Evolutionary conservation across 1,140 invertebrate species (phyloP).

Genomic region (Drosophila asahinai): DNA sequence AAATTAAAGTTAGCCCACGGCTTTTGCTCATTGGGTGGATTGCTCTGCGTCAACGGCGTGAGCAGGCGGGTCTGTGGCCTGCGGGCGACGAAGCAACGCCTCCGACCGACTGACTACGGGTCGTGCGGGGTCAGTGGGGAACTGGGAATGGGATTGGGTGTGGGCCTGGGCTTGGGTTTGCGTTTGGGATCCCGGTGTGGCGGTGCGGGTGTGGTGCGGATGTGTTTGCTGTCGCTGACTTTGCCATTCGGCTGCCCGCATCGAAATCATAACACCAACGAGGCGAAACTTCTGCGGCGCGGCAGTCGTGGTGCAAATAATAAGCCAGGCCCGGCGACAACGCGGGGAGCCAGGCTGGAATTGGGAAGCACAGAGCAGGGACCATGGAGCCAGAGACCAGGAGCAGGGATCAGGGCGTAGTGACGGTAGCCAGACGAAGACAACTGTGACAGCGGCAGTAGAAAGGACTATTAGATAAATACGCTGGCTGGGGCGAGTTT

Average conservation of each 20-base stretch:
- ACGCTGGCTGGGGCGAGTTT: slow-evolving; percentile 40
- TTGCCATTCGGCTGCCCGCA: slow-evolving; percentile 80
- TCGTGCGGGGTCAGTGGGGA: slow-evolving; percentile 46
- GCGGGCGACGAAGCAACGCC: slow-evolving; percentile 58
- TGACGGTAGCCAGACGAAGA: slow-evolving; percentile 69
- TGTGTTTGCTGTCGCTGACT: slow-evolving; percentile 64
- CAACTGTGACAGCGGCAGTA: slow-evolving; percentile 72
- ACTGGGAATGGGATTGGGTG: slow-evolving; percentile 13
- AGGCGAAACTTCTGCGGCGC: slow-evolving; percentile 78
- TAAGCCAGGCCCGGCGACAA: slow-evolving; percentile 70
- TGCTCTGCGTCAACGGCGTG: slow-evolving; percentile 63
- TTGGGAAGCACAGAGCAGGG: slow-evolving; percentile 10
- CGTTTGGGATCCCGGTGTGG: slow-evolving; percentile 19
- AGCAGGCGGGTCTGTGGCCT: slow-evolving; percentile 72
- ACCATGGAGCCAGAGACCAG: neutral
- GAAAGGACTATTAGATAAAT: slow-evolving; percentile 82
- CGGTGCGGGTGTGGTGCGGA: slow-evolving; percentile 20
- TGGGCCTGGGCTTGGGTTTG: slow-evolving; percentile 5
- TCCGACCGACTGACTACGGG: slow-evolving; percentile 37
- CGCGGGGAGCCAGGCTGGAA: slow-evolving; percentile 38
- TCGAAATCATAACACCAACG: slow-evolving; percentile 83
- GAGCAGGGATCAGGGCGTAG: slow-evolving; percentile 9
- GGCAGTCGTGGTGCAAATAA: slow-evolving; percentile 77
- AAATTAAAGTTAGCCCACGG: neutral
- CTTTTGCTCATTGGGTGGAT: slow-evolving; percentile 59